phyloP scores from a whole-genome alignment of 2,888 invertebrate species.

The Ramazzottius varieornatus region DNA sequence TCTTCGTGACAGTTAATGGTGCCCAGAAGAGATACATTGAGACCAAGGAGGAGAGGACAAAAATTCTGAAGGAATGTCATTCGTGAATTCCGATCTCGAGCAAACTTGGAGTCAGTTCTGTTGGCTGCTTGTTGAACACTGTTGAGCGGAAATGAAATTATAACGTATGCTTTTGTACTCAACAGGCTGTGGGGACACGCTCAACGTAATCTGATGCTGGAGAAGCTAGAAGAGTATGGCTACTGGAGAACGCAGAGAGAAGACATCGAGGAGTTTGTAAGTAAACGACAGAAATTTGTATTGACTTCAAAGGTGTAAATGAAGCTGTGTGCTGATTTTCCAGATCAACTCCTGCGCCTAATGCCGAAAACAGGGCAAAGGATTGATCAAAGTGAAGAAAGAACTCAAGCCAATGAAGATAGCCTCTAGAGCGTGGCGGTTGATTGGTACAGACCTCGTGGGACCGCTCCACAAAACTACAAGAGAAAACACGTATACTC shows the following conservation, averaged over 20 bases:
- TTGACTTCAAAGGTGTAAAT: neutral
- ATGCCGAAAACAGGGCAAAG: neutral
- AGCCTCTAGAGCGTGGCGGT: neutral
- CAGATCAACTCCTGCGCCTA: neutral
- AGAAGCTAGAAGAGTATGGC: neutral
- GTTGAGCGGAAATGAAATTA: too few species aligned
- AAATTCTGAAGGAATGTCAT: too few species aligned
- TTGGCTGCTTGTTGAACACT: too few species aligned
- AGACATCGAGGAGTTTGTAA: neutral
- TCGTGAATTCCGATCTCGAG: too few species aligned
- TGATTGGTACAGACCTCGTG: neutral
- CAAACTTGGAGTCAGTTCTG: too few species aligned
- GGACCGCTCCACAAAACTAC: neutral
- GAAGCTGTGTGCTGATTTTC: neutral
- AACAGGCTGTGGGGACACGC: too few species aligned
- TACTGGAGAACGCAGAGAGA: neutral
- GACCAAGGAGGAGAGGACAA: too few species aligned
- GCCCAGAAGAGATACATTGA: too few species aligned
- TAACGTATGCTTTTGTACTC: too few species aligned
- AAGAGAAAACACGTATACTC: neutral
- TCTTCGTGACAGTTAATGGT: too few species aligned
- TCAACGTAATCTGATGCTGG: too few species aligned
- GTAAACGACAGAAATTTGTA: neutral
- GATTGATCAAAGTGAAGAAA: neutral
- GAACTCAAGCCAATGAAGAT: neutral